Evolutionary conservation across 2,113 vertebrate genomes (phyloP), one percentile per base, ranked within the genome.

Genomic region (Cnemophilus loriae): DNA sequence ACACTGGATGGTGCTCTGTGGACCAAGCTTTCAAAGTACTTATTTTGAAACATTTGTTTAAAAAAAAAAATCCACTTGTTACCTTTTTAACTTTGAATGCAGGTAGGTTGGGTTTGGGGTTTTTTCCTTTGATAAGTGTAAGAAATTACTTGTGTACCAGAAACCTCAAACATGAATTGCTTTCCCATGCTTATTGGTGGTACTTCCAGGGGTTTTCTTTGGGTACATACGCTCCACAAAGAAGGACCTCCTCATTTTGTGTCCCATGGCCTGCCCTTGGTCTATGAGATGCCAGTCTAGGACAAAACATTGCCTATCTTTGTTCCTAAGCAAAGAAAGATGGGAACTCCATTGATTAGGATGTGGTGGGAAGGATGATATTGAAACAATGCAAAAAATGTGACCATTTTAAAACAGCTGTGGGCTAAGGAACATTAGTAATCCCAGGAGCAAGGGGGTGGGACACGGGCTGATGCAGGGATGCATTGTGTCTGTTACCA

Each of bases 301-400:
- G 77, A 73, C 61, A 84, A 82, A 85, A 69, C 1, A 1, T 64
- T 85, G 74, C 69, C 70, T 84, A 24, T 65, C 55, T 75, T 68
- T 3, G 1, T 65, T 73, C 52, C 33, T 65, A 73, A 60, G 69
- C 52, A 60, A 78, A 78, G 59, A 79, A 68, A 75, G 69, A 82
- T 79, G 84, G 87, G 49, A 87, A 73, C 26, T 71, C 22, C 0
- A 0, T 41, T 13, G 9, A 53, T 1, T 8, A 67, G 64, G 73
- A 84, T 55, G 83, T 87, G 76, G 86, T 92, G 69, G 64, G 86
- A 96, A 78, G 89, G 64, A 37, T 83, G 79, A 92, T 74, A 86
- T 6, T 67, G n/a, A 78, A 93, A 80, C 83, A 84, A 90, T 90
- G 86, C 76, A 86, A 78, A 90, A 93, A 93, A 95, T 93, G 84